A percentile compares a stretch with the other conserved stretches of the same genome.
Conservation (phyloP, 2,113 vertebrate genomes). For the Rallus limicola region DNA sequence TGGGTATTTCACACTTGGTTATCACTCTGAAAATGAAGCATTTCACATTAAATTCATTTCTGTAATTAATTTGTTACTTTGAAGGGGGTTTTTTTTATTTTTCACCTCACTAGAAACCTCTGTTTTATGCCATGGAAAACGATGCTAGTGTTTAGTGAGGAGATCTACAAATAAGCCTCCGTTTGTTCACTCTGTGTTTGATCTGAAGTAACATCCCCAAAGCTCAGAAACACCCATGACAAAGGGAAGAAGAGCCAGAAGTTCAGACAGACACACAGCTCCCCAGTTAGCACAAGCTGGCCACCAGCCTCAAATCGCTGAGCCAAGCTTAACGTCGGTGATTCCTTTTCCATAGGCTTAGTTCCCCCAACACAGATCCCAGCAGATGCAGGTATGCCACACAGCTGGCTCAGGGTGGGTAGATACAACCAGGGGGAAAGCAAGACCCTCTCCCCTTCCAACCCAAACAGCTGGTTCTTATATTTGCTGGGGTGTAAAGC, state of each 20-base stretch:
- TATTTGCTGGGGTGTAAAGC: neutral
- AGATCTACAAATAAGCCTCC: neutral
- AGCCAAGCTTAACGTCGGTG: neutral
- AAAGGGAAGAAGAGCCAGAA: neutral
- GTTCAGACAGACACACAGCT: neutral
- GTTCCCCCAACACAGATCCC: neutral
- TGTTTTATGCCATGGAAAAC: neutral
- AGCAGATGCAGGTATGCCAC: neutral
- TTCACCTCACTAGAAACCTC: neutral
- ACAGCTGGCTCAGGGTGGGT: fast-evolving
- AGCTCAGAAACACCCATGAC: neutral
- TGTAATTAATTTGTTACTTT: too few species aligned
- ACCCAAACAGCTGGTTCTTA: neutral
- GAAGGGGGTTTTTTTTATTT: too few species aligned
- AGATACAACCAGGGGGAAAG: neutral
- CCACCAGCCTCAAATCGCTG: neutral
- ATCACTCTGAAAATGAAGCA: neutral
- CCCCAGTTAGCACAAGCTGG: neutral
- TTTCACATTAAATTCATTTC: neutral
- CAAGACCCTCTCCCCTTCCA: neutral
- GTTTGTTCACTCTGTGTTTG: neutral
- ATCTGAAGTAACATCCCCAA: neutral
- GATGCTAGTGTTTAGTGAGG: fast-evolving
- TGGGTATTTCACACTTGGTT: neutral
- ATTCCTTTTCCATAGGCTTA: neutral